A percentile compares a stretch with the other conserved stretches of the same genome.
Conservation (phyloP, 1,140 invertebrate species). For the Zaprionus lachaisei region DNA sequence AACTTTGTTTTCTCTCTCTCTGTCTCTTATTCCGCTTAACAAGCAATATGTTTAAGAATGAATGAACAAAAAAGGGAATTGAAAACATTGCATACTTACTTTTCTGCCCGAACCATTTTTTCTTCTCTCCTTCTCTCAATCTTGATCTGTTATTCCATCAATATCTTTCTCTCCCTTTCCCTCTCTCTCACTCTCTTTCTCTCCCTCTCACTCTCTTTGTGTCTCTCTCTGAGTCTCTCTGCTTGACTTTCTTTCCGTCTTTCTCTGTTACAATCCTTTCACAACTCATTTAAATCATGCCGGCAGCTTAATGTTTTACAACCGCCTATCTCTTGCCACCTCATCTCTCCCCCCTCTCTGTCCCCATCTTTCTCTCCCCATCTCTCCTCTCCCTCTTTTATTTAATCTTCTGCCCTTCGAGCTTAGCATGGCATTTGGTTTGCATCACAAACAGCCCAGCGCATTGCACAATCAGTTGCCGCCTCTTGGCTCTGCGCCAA, state of each 20-base stretch:
- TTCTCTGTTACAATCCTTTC: neutral
- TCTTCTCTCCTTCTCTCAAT: neutral
- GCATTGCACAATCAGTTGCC: neutral
- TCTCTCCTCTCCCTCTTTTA: neutral
- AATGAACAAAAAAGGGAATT: neutral
- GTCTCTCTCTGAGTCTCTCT: neutral
- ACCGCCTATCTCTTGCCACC: neutral
- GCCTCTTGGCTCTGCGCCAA: neutral
- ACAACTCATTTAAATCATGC: neutral
- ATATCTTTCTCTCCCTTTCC: neutral
- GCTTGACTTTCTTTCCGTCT: neutral
- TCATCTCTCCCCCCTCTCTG: neutral
- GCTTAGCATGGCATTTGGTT: conserved; percentile 5
- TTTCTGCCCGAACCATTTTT: neutral
- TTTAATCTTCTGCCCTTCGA: neutral
- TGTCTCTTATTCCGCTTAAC: neutral
- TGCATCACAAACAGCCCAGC: neutral
- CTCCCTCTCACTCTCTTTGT: neutral
- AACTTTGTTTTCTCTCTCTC: neutral
- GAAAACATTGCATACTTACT: no score
- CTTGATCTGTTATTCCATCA: neutral
- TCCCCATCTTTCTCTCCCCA: neutral
- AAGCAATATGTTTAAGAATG: neutral
- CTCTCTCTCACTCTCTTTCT: neutral
- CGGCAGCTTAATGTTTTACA: neutral